phyloP scores from a whole-genome alignment of 2,113 vertebrate species.

The Hyperopisus bebe region DNA sequence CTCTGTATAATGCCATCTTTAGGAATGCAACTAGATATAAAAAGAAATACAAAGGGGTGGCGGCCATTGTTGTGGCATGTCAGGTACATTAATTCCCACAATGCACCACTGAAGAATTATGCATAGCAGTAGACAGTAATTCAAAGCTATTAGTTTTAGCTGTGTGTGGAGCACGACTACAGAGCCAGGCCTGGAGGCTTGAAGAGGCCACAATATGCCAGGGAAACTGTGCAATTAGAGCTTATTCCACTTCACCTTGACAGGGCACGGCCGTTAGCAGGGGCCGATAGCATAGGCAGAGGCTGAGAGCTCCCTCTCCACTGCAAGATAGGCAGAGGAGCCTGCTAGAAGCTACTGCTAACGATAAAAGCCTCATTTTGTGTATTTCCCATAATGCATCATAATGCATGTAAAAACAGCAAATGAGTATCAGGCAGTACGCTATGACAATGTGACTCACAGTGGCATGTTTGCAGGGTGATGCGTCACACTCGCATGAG shows the following conservation, averaged over 20 bases:
- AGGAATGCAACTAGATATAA: constrained; percentile 77
- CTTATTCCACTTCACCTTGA: neutral
- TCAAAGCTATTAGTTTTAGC: constrained; percentile 86
- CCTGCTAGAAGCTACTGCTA: neutral
- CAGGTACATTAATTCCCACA: constrained; percentile 96
- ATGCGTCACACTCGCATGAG: neutral
- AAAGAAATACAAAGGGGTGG: constrained; percentile 79
- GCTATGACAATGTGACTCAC: neutral
- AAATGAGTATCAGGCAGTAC: neutral
- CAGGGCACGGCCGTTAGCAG: neutral
- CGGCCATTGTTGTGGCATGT: constrained; percentile 85
- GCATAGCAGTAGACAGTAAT: constrained; percentile 79
- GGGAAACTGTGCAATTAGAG: constrained; percentile 77
- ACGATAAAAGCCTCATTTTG: neutral
- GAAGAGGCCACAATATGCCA: constrained; percentile 71
- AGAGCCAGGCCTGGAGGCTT: constrained; percentile 81
- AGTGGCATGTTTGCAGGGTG: neutral
- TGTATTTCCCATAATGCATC: neutral
- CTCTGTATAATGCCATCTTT: constrained; percentile 30
- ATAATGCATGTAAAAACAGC: neutral
- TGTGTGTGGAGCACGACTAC: constrained; percentile 69
- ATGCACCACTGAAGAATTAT: constrained; percentile 90
- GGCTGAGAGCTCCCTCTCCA: neutral
- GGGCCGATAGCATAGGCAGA: neutral
- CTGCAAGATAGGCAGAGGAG: neutral